Evolutionary conservation across 2,888 invertebrate genomes (phyloP), one percentile per base, ranked within the genome.

Genomic region (Pheosia gnoma): DNA sequence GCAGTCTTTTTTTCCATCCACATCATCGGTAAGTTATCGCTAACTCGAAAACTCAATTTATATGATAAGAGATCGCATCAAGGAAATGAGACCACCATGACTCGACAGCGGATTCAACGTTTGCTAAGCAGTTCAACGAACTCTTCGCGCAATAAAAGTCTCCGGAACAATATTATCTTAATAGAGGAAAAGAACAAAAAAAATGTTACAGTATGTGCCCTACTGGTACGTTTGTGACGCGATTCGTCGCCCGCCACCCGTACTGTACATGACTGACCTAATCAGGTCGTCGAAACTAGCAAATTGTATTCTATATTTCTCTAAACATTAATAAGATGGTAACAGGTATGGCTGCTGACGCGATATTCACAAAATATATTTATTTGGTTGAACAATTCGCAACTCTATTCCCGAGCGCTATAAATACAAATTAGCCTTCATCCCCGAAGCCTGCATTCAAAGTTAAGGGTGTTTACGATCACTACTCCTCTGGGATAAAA

Each of bases 391-490:
- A 8, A 9, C 47, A 47, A 11, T 47, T 47, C n/a, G 47, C n/a
- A n/a, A n/a, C 47, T 47, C 47, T 47, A 47, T 3, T 51, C 58
- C 45, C 36, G 13, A 45, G 49, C 56, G 65, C 77, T 62, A 80
- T 80, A 80, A 80, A 80, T 80, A 71, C 72, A 70, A 76, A 80
- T 80, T 78, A 80, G 65, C 59, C 58, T 62, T 65, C 60, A 70
- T 71, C 72, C 71, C 68, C 38, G 61, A 62, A 59, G 62, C 65
- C 61, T 70, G 43, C 41, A 47, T 57, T 72, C 71, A 70, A 71
- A 74, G 67, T 61, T 59, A 57, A 13, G 61, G 62, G 67, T 68
- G 58, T 67, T 72, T 63, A 74, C 57, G 11, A 47, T 11, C 47
- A n/a, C 5, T 9, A 47, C 47, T 47, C 47, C 47, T n/a, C 11